phyloP scores from a whole-genome alignment of 2,797 vertebrate genomes.

The Lithobates sylvaticus region DNA sequence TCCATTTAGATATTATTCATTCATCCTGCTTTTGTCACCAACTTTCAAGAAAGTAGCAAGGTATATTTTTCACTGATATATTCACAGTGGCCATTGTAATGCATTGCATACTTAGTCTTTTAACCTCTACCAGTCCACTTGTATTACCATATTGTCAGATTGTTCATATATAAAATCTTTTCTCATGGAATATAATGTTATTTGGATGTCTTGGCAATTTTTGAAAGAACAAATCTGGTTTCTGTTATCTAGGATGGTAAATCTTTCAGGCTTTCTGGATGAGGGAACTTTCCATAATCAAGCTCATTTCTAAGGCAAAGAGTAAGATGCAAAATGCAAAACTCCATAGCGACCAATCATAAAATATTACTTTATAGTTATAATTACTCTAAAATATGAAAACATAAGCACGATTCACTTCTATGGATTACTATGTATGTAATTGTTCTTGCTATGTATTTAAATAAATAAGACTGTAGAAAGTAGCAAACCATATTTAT shows the following conservation, averaged over 20 bases:
- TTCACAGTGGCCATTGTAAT: constrained; percentile 31
- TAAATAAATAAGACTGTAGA: neutral
- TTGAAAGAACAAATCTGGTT: neutral
- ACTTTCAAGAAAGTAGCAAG: constrained; percentile 19
- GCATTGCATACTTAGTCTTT: neutral
- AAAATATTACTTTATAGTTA: neutral
- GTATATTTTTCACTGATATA: constrained; percentile 39
- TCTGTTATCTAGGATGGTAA: neutral
- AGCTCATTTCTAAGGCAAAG: no score
- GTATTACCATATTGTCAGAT: neutral
- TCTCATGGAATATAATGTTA: no score
- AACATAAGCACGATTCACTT: neutral
- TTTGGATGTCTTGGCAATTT: neutral
- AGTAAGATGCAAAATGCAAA: neutral
- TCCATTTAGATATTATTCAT: neutral
- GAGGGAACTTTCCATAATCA: neutral
- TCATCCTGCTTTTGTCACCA: neutral
- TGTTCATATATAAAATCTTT: no score
- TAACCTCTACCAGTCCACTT: neutral
- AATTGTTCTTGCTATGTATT: neutral
- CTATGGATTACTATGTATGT: neutral
- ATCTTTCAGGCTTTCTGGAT: neutral
- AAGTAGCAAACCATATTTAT: neutral
- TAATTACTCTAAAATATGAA: neutral
- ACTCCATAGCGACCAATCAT: neutral